Percentiles rank a stretch among this genome's conserved stretches.
Conservation (phyloP, 2,113 vertebrate genomes). For the Hoplias malabaricus region DNA sequence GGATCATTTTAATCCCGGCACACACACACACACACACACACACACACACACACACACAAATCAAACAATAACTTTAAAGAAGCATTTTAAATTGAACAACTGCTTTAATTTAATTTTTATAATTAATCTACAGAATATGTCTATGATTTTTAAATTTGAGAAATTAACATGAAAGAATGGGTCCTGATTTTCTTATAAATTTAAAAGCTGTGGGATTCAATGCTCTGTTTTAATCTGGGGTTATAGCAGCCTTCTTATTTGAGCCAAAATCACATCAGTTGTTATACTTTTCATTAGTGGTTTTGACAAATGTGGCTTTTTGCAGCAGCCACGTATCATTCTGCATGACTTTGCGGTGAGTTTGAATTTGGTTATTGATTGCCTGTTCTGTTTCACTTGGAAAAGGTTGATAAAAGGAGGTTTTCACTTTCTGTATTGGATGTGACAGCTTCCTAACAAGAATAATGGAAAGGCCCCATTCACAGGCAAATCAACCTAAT, state of each 20-base stretch:
- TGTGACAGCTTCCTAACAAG: slow-evolving; percentile 99
- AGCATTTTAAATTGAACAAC: not conserved
- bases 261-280: slow-evolving; percentile 81
- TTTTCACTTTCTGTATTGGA: slow-evolving; percentile 98
- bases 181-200: not conserved
- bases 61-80: not conserved
- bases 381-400: slow-evolving; percentile 90
- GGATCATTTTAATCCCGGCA: slow-evolving; percentile 13
- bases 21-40: too few species aligned
- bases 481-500: slow-evolving; percentile 99
- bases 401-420: slow-evolving; percentile 96
- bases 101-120: not conserved
- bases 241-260: slow-evolving; percentile 72
- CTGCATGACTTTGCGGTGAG: slow-evolving; percentile 92
- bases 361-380: slow-evolving; percentile 95
- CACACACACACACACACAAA: too few species aligned
- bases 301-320: slow-evolving; percentile 85
- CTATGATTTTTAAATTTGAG: too few species aligned
- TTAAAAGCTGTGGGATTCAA: slow-evolving; percentile 33
- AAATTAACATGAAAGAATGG: too few species aligned
- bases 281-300: slow-evolving; percentile 81
- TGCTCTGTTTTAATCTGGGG: slow-evolving; percentile 54
- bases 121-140: too few species aligned
- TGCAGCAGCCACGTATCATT: slow-evolving; percentile 83
- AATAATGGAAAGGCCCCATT: slow-evolving; percentile 98